A percentile compares a stretch with the other conserved stretches of the same genome.
phyloP scores from a whole-genome alignment of 2,113 vertebrate genomes.

The Trematocara zebra region DNA sequence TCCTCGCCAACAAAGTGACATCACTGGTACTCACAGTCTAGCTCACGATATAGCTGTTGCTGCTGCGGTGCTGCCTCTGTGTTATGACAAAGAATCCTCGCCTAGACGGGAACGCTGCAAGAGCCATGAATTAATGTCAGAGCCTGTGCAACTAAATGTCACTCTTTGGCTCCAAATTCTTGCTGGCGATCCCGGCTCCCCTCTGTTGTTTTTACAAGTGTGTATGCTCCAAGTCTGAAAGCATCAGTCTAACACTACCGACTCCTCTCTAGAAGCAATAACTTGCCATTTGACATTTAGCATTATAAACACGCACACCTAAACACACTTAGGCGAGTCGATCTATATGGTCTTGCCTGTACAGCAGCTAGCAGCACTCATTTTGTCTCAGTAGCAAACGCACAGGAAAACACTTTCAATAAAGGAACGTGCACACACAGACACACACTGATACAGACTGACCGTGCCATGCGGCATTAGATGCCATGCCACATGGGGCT shows the following conservation, averaged over 20 bases:
- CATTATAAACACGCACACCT: slow-evolving; percentile 20
- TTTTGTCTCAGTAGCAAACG: neutral
- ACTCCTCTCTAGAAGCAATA: slow-evolving; percentile 21
- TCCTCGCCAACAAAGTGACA: slow-evolving; percentile 24
- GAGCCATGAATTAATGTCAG: neutral
- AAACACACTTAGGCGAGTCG: slow-evolving; percentile 4
- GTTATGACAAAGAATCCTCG: slow-evolving; percentile 9
- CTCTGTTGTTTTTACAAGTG: slow-evolving; percentile 48
- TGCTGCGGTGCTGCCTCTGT: neutral
- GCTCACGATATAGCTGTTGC: neutral
- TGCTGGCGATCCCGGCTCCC: neutral
- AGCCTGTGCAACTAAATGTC: slow-evolving; percentile 7
- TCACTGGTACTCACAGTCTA: neutral
- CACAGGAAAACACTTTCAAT: neutral
- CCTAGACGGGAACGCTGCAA: neutral
- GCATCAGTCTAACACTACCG: neutral
- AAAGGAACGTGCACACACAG: neutral
- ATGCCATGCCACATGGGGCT: slow-evolving; percentile 12
- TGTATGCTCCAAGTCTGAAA: neutral
- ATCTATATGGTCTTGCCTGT: neutral
- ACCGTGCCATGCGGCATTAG: neutral
- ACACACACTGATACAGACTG: neutral
- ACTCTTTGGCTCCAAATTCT: neutral
- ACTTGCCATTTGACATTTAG: slow-evolving; percentile 23
- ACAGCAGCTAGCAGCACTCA: neutral